These are phyloP conservation scores for Neotragus pygmaeus DNA, from an alignment of 2,113 vertebrate species.

Conservation along the genomic window DNA sequence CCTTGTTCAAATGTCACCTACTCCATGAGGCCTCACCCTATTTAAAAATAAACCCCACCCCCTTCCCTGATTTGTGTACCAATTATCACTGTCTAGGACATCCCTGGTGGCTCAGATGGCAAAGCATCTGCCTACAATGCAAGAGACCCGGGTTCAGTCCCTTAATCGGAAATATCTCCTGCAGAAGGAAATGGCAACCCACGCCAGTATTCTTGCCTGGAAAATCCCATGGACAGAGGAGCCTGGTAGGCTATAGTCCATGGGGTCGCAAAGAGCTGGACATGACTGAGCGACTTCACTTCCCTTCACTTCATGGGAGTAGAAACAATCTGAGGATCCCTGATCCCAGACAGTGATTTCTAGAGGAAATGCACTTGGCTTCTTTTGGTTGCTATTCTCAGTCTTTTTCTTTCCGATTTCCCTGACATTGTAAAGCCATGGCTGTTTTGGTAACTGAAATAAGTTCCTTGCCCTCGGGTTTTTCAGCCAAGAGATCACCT, in stretches of 20 bases:
- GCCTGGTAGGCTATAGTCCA: not conserved
- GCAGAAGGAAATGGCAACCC: not conserved
- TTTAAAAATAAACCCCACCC: not conserved
- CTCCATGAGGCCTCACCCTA: not conserved
- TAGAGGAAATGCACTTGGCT: slow-evolving; percentile 76
- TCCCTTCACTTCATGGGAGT: slow-evolving; percentile 31
- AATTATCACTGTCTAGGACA: not conserved
- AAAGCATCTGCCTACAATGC: not conserved
- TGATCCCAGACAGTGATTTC: slow-evolving; percentile 63
- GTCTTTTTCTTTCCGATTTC: slow-evolving; percentile 59
- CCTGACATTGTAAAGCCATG: slow-evolving; percentile 75
- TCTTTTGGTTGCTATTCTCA: slow-evolving; percentile 75
- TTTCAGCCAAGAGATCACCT: slow-evolving; percentile 70
- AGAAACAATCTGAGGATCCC: slow-evolving; percentile 45
- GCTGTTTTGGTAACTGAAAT: slow-evolving; percentile 73
- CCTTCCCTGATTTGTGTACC: not conserved
- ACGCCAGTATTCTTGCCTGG: not conserved
- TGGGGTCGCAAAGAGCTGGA: not conserved
- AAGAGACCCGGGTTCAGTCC: not conserved
- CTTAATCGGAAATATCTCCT: not conserved
- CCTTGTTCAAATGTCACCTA: not conserved
- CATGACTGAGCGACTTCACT: not conserved
- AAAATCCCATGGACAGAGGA: not conserved
- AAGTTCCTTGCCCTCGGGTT: slow-evolving; percentile 69
- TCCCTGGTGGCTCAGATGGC: not conserved